Evolutionary conservation across 2,888 invertebrate genomes (phyloP), one percentile per base, ranked within the genome.

Genomic region (Parelbella ahira): DNA sequence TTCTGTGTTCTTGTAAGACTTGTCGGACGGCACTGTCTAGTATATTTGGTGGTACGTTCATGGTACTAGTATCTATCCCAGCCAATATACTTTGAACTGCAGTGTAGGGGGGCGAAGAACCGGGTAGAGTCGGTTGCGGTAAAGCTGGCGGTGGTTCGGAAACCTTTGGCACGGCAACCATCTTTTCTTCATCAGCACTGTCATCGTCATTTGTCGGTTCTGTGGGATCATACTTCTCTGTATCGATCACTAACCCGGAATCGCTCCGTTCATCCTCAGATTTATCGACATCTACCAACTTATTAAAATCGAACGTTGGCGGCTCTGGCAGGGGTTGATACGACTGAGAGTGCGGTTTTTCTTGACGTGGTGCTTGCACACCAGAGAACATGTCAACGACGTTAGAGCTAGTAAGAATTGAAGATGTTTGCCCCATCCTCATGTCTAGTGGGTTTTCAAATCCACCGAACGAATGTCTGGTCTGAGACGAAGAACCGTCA

Each of bases 301-400:
- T 62, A 49, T 77, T 58, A 54, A 79, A 72, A 45, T 69, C 55
- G 57, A 80, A 82, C 1, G 67, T 53, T 0, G 82, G 84, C 15
- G 81, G 87, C 50, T 70, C 70, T 0, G 75, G 70, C 12, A 76
- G 59, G n/a, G 79, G 75, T 27, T 52, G 59, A 45, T 52, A 53
- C 41, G 48, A 33, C 20, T 59, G 58, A 8, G 63, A 49, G 19
- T 53, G 55, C 5, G 51, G 47, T 10, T 53, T 49, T 5, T 53
- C 54, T 5, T 45, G 50, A 2, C 44, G 42, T 29, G 50, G 74
- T 1, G 82, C 80, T 60, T 91, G 91, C 27, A 91, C 90, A 50
- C 91, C 91, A 48, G 90, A 89, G 56, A 91, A 92, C 50, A 91
- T 88, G 53, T 91, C 91, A 21, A 89, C 29, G 2, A 27, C 11